phyloP scores from a whole-genome alignment of 2,113 vertebrate species.

The Vimba vimba region DNA sequence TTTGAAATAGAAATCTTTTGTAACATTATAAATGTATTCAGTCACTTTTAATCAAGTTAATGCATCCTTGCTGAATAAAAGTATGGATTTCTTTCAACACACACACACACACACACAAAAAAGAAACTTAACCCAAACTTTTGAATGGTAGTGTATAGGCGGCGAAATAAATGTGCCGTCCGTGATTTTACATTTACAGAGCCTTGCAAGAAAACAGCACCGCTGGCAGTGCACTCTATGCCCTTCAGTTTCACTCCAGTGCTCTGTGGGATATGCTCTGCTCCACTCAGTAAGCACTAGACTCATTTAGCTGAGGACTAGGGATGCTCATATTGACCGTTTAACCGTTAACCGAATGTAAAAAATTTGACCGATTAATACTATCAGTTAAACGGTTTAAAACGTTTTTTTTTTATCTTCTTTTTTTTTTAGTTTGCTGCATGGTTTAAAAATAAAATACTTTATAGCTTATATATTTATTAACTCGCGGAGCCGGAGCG shows the following conservation, averaged over 20 bases:
- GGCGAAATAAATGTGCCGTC: background rate
- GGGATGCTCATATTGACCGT: too few species aligned
- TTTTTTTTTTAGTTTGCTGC: too few species aligned
- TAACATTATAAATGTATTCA: background rate
- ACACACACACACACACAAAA: background rate
- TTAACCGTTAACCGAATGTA: too few species aligned
- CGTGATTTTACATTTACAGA: background rate
- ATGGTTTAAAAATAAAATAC: too few species aligned
- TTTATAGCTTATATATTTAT: too few species aligned
- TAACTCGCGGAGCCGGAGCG: too few species aligned
- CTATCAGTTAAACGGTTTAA: too few species aligned
- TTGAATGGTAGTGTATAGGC: background rate
- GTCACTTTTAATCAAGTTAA: background rate
- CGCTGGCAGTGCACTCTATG: background rate
- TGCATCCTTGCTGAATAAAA: background rate
- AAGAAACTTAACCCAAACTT: background rate
- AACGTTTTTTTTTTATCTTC: too few species aligned
- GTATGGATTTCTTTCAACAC: background rate
- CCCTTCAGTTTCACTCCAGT: slow-evolving; percentile 4
- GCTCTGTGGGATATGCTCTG: background rate
- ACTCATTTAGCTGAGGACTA: slow-evolving; percentile 14
- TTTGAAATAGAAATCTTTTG: background rate
- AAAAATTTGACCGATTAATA: too few species aligned
- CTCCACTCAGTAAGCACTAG: slow-evolving; percentile 21
- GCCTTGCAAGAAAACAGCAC: background rate